A percentile compares a stretch with the other conserved stretches of the same genome.
phyloP scores from a whole-genome alignment of 2,113 vertebrate genomes.

The Indri indri region DNA sequence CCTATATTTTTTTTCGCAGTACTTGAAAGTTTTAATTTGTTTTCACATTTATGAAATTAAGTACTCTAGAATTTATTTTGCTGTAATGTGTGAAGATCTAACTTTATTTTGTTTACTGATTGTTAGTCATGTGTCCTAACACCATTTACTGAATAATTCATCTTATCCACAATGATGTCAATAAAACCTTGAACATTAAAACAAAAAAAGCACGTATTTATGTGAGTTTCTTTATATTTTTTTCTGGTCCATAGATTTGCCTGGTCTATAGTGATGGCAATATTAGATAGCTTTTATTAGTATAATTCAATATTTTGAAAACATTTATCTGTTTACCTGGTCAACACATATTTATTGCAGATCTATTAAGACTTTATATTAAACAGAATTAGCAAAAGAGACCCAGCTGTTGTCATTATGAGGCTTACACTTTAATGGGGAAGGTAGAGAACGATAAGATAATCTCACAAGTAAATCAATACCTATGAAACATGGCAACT shows the following conservation, averaged over 20 bases:
- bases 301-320: background rate
- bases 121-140: background rate
- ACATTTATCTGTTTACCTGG: background rate
- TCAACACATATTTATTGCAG: background rate
- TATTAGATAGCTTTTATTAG: background rate
- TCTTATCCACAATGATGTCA: background rate
- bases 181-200: background rate
- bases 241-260: background rate
- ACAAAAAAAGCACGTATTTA: background rate
- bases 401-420: background rate
- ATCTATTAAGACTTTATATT: background rate
- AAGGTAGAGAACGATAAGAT: background rate
- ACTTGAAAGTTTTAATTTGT: background rate
- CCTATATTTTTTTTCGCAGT: background rate
- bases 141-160: background rate
- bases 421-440: background rate
- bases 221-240: background rate
- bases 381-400: background rate
- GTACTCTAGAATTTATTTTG: background rate
- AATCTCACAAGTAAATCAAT: background rate
- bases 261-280: background rate
- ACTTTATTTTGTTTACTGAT: background rate
- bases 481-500: background rate
- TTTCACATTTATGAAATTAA: constrained; percentile 29
- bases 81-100: background rate